phyloP scores from a whole-genome alignment of 2,113 vertebrate species.

The Cynoglossus semilaevis region DNA sequence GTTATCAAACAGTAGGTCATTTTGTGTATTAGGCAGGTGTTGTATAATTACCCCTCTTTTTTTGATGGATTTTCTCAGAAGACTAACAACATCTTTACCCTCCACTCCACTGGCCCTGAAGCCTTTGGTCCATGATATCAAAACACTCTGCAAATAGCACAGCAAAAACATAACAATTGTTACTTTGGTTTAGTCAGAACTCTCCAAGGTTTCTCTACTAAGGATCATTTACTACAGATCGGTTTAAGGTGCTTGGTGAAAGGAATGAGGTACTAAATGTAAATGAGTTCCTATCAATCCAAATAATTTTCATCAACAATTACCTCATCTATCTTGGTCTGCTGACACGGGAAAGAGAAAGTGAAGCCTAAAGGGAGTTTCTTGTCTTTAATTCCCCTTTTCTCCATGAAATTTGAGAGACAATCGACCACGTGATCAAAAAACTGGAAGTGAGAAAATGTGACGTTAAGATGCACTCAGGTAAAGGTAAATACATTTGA shows the following conservation, averaged over 20 bases:
- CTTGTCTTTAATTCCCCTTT: slow-evolving; percentile 89
- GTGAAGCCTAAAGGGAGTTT: slow-evolving; percentile 95
- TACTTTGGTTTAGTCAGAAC: too few relatives aligned
- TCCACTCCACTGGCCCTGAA: slow-evolving; percentile 92
- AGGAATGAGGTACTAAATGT: too few relatives aligned
- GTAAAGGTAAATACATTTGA: too few relatives aligned
- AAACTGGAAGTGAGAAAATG: slow-evolving; percentile 73
- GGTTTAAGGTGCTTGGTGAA: too few relatives aligned
- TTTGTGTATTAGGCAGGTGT: background rate
- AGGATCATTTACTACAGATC: too few relatives aligned
- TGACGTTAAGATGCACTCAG: too few relatives aligned
- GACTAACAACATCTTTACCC: slow-evolving; percentile 85
- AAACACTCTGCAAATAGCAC: slow-evolving; percentile 79
- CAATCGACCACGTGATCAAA: slow-evolving; percentile 95
- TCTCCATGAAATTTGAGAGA: slow-evolving; percentile 90
- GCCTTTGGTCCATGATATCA: slow-evolving; percentile 91
- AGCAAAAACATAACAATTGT: background rate
- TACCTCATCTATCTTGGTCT: slow-evolving; percentile 95
- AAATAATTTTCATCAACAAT: too few relatives aligned
- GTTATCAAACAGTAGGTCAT: background rate
- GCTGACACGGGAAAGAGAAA: slow-evolving; percentile 93
- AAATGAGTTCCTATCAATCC: too few relatives aligned
- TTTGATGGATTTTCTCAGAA: slow-evolving; percentile 87
- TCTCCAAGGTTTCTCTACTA: too few relatives aligned
- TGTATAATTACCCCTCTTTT: slow-evolving; percentile 83